These are phyloP conservation scores for Nephila pilipes DNA, from an alignment of 1,140 invertebrate genomes.

Conservation along the genomic window DNA sequence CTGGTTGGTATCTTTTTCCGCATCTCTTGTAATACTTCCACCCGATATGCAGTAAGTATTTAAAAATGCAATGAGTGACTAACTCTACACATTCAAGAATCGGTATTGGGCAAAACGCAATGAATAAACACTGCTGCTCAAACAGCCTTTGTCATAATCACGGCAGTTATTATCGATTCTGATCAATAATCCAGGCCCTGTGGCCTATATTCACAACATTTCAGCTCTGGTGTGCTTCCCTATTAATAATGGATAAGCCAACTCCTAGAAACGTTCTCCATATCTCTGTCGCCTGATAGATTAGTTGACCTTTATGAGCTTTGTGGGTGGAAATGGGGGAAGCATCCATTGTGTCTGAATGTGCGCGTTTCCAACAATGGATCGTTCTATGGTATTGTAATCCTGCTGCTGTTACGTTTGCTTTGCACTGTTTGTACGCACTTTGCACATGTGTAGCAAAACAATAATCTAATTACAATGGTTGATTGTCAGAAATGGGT, in stretches of 20 bases:
- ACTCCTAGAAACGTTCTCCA: conserved; percentile 21
- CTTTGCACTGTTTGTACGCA: not conserved
- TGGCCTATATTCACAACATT: conserved; percentile 4
- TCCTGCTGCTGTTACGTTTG: not conserved
- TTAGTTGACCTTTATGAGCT: conserved; percentile 47
- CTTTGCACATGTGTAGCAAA: not conserved
- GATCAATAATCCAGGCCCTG: not conserved
- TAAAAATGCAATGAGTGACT: too few species aligned
- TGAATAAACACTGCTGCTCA: not conserved
- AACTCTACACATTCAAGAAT: not conserved
- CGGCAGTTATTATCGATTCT: not conserved
- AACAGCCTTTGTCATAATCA: not conserved
- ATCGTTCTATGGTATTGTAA: not conserved
- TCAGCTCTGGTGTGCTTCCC: not conserved
- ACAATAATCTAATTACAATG: not conserved
- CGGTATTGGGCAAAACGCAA: not conserved
- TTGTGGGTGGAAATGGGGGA: not conserved
- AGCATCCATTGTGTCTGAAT: not conserved
- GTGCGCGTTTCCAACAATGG: not conserved
- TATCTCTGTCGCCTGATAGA: conserved; percentile 35
- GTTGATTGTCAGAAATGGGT: not conserved
- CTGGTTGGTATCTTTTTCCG: too few species aligned
- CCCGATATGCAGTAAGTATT: too few species aligned
- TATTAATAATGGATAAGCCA: conserved; percentile 35
- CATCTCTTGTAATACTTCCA: too few species aligned